Evolutionary conservation across 2,888 invertebrate genomes (phyloP), one percentile per base, ranked within the genome.

Genomic region (Leucania comma): DNA sequence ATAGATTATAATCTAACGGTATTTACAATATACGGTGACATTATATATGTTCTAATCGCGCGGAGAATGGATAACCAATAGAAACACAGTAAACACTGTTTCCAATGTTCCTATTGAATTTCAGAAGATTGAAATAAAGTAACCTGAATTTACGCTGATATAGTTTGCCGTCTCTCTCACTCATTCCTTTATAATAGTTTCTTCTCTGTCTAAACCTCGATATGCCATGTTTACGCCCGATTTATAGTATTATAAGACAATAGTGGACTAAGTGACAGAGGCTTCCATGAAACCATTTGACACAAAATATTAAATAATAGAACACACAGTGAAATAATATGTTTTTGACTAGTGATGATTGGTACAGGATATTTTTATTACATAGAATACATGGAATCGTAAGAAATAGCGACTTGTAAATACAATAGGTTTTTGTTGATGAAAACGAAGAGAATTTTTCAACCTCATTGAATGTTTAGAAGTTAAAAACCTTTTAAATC

Each of bases 351-450:
- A 70, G 29, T 72, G 6, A 51, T 60, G 17, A 62, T 35, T 17
- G 63, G 26, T 56, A 32, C 59, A 26, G 17, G 2, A 48, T 20
- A 46, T 20, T 53, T 46, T 48, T 22, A 57, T 8, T 9, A 22
- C 35, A 35, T 22, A 22, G 3, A 22, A 56, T 56, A 9, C 5
- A n/a, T 29, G 29, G 4, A 48, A 56, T 32, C 12, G 9, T 54
- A 54, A 9, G n/a, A 38, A 17, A 8, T 24, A 56, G n/a, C 46
- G 12, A 53, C 17, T 60, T 73, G 69, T 73, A 68, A 58, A 73
- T 73, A 72, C 17, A 38, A 38, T 54, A 64, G 29, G 38, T 10
- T 22, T 48, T 6, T 63, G 12, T 26, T 72, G 12, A 3, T 20
- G 14, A 32, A 38, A 50, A 46, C 38, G 12, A 38, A 35, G 35